Evolutionary conservation across 2,888 invertebrate genomes (phyloP), one percentile per base, ranked within the genome.

Genomic region (Amblyjoppa proteus): DNA sequence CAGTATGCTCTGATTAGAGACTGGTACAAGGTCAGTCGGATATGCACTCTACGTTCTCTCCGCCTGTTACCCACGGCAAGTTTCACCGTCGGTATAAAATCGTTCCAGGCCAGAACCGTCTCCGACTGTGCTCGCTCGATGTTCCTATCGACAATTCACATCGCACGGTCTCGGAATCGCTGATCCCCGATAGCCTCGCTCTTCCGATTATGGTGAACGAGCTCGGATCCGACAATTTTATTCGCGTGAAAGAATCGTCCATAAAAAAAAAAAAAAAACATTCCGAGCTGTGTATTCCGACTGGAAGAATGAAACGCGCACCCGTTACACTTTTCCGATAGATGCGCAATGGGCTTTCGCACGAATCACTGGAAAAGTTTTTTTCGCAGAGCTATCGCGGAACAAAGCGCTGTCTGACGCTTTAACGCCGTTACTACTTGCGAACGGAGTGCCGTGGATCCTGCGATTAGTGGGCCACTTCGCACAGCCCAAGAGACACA

Each of bases 1-100:
- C 83, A 85, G 68, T 71, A 38, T 64, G 83, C 83, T 85, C 85
- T 81, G 83, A 85, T 85, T 85, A 83, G 80, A 83, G 83, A 77
- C 61, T 38, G 77, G 80, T 81, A 64, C 85, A 85, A 85, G 85
- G 85, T 85, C 83, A 85, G 80, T 74, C 77, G 80, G 74, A 58
- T 58, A 81, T 83, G 83, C 69, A 82, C 80, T 83, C 76, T 61
- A 75, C 74, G 74, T 83, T 28, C 74, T 83, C 79, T 73, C 51
- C 51, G 76, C 80, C 73, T 77, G 82, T 76, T 83, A 85, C 82
- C 45, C 82, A 73, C 76, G 77, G 71, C 68, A 45, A 80, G 83
- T 85, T 85, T 85, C 85, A 64, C 85, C 64, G 61, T 69, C 49
- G 16, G 38, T 28, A 25, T 25, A 64, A 6, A 20, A 25, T 31